Evolutionary conservation across 2,888 invertebrate species (phyloP).

Genomic region (Phasia obesa): DNA sequence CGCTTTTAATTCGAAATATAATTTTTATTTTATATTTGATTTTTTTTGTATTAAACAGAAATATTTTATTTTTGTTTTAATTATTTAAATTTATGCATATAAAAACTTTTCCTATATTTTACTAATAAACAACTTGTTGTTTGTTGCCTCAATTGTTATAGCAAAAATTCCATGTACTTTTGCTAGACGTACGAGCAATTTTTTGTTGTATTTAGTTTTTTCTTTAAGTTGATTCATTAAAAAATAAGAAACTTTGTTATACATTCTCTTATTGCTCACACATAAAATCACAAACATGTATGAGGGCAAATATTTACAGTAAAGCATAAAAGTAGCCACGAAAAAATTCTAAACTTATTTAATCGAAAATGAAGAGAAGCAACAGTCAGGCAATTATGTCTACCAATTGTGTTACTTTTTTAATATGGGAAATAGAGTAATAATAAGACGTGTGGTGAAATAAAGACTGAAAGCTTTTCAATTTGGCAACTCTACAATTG

Average conservation of each 20-base stretch:
- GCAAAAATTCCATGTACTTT: constrained; percentile 22
- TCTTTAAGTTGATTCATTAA: constrained; percentile 19
- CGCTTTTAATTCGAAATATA: no score
- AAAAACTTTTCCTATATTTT: constrained; percentile 23
- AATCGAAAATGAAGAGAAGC: no score
- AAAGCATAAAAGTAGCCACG: no score
- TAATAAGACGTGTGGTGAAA: no score
- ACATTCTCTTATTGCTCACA: neutral
- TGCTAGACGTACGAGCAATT: constrained; percentile 6
- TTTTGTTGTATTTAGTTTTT: constrained; percentile 16
- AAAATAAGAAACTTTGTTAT: constrained; percentile 39
- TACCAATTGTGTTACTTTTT: no score
- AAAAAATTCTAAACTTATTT: no score
- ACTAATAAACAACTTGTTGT: constrained; percentile 60
- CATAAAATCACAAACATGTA: neutral
- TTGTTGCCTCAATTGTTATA: constrained; percentile 14
- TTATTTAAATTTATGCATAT: constrained; percentile 39
- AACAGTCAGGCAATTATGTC: no score
- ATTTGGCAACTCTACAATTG: no score
- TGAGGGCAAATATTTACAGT: neutral
- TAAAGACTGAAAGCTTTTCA: no score
- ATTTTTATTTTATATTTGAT: no score
- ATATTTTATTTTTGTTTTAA: constrained; percentile 1
- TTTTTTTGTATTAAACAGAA: no score
- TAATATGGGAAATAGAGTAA: no score